These are phyloP conservation scores for Mamestra brassicae DNA, from an alignment of 2,888 invertebrate species.

Conservation along the genomic window DNA sequence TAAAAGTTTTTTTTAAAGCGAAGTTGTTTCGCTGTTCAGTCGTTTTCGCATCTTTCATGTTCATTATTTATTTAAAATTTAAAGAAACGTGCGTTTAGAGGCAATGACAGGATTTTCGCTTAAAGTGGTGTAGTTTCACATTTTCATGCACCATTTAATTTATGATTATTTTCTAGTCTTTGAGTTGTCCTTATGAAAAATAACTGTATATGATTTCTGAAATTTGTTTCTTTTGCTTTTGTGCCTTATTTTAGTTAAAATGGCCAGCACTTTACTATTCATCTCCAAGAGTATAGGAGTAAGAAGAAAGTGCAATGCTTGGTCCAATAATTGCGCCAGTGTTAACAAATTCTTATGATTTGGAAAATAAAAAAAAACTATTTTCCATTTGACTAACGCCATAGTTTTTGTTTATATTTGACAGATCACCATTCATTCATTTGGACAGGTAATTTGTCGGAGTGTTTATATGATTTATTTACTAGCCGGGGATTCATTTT, in stretches of 20 bases:
- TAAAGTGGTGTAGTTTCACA: constrained; percentile 55
- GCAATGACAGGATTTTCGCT: constrained; percentile 10
- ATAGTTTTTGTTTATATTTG: constrained; percentile 10
- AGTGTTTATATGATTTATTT: not conserved
- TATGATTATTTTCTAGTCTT: constrained; percentile 45
- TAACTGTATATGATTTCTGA: constrained; percentile 1
- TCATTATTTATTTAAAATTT: not conserved
- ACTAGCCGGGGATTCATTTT: not conserved
- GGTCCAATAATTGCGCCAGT: constrained; percentile 25
- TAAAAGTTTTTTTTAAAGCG: constrained; percentile 5
- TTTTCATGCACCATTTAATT: constrained; percentile 10
- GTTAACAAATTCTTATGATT: constrained; percentile 18
- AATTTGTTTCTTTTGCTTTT: not conserved
- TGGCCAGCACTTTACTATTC: constrained; percentile 54
- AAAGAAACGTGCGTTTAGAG: constrained; percentile 2
- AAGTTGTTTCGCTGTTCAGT: constrained; percentile 2
- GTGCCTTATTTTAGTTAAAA: constrained; percentile 14
- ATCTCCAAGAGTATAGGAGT: constrained; percentile 34
- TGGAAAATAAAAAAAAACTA: not conserved
- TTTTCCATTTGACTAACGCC: not conserved
- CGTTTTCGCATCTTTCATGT: not conserved
- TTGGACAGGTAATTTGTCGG: no score
- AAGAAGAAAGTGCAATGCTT: constrained; percentile 41
- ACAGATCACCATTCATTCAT: not conserved
- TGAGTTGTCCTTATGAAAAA: constrained; percentile 15